Conservation (phyloP, 2,797 vertebrate species). For the Gymnopithys bicolor region DNA sequence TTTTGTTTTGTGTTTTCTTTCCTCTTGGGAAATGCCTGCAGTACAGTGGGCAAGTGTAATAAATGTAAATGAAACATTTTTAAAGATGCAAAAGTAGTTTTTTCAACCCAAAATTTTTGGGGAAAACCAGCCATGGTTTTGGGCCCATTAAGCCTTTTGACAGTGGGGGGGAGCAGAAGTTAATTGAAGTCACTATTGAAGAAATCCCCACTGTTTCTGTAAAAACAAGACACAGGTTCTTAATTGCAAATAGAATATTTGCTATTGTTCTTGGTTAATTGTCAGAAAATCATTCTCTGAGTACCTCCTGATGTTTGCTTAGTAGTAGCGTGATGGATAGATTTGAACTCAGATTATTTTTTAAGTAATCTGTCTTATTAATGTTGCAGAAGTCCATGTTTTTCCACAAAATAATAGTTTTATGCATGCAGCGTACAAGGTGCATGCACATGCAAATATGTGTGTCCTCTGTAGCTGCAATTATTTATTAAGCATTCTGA, state of each 20-base stretch:
- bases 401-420: background rate
- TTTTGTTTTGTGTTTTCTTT: background rate
- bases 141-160: background rate
- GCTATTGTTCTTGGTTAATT: conserved; percentile 45
- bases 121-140: background rate
- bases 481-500: background rate
- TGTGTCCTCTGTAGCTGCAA: background rate
- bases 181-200: conserved; percentile 4
- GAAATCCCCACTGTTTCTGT: conserved; percentile 28
- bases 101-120: background rate
- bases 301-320: background rate
- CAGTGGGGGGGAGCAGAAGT: background rate
- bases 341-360: background rate
- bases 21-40: background rate
- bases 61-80: background rate
- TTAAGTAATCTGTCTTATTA: background rate
- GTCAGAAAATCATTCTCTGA: conserved; percentile 40
- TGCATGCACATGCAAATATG: background rate
- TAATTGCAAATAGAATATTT: conserved; percentile 39
- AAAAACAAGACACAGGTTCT: conserved; percentile 32
- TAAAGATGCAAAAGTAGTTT: background rate
- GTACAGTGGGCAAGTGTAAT: background rate
- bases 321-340: background rate
- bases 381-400: background rate
- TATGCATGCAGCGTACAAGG: background rate